A percentile compares a stretch with the other conserved stretches of the same genome.
Conservation (phyloP, 2,113 vertebrate genomes). For the Octodon degus region DNA sequence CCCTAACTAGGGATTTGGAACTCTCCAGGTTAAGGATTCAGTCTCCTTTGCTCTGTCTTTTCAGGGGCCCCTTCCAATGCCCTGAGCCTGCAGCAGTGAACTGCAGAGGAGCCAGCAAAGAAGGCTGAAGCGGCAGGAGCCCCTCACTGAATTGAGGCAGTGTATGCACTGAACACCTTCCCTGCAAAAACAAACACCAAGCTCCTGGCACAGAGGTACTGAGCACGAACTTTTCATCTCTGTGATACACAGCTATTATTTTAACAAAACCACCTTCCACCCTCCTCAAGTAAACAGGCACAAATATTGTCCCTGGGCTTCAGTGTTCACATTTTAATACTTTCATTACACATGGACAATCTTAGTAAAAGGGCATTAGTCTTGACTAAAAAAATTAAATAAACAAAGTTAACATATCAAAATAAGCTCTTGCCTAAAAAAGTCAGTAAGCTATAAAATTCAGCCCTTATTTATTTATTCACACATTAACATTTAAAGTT, state of each 20-base stretch:
- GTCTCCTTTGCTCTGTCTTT: neutral
- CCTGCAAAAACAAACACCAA: neutral
- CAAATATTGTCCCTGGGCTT: conserved; percentile 28
- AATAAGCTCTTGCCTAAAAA: neutral
- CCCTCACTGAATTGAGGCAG: neutral
- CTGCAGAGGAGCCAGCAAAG: neutral
- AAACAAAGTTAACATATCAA: neutral
- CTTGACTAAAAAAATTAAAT: neutral
- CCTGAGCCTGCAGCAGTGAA: neutral
- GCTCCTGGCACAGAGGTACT: neutral
- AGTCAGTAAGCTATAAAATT: neutral
- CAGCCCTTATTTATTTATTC: neutral
- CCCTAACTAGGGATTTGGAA: neutral
- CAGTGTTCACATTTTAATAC: conserved; percentile 34
- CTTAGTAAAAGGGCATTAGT: conserved; percentile 21
- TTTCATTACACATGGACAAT: neutral
- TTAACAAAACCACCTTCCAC: conserved; percentile 24
- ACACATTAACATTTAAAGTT: neutral
- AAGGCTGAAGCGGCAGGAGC: neutral
- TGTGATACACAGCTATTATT: neutral
- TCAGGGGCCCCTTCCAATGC: neutral
- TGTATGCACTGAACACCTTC: neutral
- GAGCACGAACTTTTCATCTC: neutral
- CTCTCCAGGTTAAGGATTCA: neutral
- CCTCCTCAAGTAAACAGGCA: conserved; percentile 12